Conservation (phyloP, 2,797 vertebrate genomes). For the Pangasius mekongensis region DNA sequence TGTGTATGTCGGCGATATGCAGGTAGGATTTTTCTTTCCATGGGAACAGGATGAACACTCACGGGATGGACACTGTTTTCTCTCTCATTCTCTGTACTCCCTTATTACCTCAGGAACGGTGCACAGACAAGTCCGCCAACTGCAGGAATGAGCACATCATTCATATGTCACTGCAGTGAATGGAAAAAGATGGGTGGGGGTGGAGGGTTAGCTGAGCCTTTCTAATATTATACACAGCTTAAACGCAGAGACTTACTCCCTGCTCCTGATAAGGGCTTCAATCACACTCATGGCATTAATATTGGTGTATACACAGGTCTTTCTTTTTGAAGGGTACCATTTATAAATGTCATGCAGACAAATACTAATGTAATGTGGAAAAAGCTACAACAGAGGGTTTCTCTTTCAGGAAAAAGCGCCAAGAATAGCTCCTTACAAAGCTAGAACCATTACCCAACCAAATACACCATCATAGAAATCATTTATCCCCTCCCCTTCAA, state of each 20-base stretch:
- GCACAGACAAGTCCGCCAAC: conserved; percentile 33
- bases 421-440: background rate
- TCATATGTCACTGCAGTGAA: conserved; percentile 42
- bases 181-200: conserved; percentile 31
- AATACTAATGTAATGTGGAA: background rate
- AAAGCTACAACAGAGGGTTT: background rate
- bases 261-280: conserved; percentile 26
- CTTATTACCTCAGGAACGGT: conserved; percentile 20
- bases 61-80: background rate
- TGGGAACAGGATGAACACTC: conserved; percentile 4
- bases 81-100: conserved; percentile 13
- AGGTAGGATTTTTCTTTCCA: conserved; percentile 2
- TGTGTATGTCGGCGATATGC: background rate
- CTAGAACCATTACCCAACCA: background rate
- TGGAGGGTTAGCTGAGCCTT: conserved; percentile 23
- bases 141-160: conserved; percentile 43
- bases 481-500: background rate
- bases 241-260: conserved; percentile 46
- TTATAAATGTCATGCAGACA: conserved; percentile 8
- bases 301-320: background rate
- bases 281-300: conserved; percentile 15
- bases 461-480: background rate
- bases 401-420: background rate
- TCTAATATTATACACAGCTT: conserved; percentile 53
- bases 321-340: background rate